These are phyloP conservation scores for Penaeus indicus DNA, from an alignment of 1,140 invertebrate species.

Conservation along the genomic window DNA sequence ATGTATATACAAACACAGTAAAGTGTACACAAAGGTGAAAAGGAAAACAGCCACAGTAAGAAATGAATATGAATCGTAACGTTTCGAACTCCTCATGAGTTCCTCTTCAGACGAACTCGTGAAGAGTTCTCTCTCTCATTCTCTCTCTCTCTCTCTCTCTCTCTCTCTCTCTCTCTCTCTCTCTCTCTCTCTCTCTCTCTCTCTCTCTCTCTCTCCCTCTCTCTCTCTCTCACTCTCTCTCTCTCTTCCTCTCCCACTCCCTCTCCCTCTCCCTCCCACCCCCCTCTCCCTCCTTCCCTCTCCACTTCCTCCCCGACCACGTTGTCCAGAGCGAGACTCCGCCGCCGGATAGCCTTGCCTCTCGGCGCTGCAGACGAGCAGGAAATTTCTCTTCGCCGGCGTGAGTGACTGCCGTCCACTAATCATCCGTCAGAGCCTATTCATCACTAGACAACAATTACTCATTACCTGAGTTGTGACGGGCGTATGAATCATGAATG, in stretches of 20 bases:
- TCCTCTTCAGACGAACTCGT: not conserved
- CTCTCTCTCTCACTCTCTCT: not conserved
- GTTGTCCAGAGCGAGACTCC: not conserved
- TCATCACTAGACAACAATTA: conserved; percentile 7
- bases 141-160: not conserved
- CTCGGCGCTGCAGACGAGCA: not conserved
- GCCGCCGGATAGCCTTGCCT: not conserved
- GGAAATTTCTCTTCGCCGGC: not conserved
- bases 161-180: not conserved
- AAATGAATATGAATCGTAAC: too few species aligned
- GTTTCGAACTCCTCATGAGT: too few species aligned
- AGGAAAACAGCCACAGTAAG: too few species aligned
- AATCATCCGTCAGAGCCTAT: not conserved
- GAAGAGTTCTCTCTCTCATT: not conserved
- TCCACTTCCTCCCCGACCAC: not conserved
- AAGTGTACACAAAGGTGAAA: too few species aligned
- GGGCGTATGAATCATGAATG: conserved; percentile 33
- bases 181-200: not conserved
- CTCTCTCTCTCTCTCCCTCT: not conserved
- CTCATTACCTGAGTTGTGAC: conserved; percentile 24
- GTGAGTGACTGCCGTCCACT: not conserved
- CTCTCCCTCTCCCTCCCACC: not conserved
- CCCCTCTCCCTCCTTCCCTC: not conserved
- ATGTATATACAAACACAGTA: too few species aligned
- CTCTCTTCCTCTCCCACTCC: not conserved